phyloP scores from a whole-genome alignment of 37 sponge, comb jelly and placozoan genomes.

The Agelas oroides region DNA sequence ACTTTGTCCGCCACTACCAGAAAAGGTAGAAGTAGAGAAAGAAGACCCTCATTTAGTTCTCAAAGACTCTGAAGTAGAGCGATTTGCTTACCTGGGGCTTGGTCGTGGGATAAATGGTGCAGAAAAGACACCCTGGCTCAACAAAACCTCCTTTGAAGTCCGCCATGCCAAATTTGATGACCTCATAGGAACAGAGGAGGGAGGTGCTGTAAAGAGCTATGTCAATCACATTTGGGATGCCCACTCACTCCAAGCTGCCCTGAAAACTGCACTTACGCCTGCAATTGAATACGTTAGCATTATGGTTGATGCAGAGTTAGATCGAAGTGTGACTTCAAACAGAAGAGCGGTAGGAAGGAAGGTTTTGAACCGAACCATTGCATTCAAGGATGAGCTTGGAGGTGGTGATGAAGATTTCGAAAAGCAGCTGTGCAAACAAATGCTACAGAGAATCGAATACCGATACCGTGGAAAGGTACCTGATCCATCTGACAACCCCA shows the following conservation, averaged over 20 bases:
- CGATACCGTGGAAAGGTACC: background rate
- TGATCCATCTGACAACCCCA: too few relatives aligned
- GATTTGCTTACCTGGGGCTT: conserved; percentile 38
- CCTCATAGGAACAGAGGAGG: conserved; percentile 66
- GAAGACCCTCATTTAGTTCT: conserved; percentile 15
- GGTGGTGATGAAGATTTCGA: conserved; percentile 42
- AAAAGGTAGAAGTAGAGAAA: too few relatives aligned
- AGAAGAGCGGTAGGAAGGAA: conserved; percentile 39
- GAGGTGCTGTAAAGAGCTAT: conserved; percentile 54
- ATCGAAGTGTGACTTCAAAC: background rate
- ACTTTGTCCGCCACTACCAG: too few relatives aligned
- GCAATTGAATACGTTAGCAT: conserved; percentile 30
- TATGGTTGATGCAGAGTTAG: conserved; percentile 42
- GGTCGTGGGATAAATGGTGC: conserved; percentile 51
- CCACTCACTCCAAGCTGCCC: conserved; percentile 8
- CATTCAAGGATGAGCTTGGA: conserved; percentile 10
- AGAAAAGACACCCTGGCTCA: conserved; percentile 24
- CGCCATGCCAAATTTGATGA: background rate
- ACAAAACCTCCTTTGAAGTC: conserved; percentile 55
- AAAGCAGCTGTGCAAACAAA: conserved; percentile 1
- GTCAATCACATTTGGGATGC: conserved; percentile 17
- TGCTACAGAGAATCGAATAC: background rate
- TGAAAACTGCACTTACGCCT: conserved; percentile 19
- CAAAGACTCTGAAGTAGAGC: background rate
- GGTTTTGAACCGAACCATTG: conserved; percentile 47